Conservation (phyloP, 1,140 invertebrate genomes). For the Nasonia vitripennis region DNA sequence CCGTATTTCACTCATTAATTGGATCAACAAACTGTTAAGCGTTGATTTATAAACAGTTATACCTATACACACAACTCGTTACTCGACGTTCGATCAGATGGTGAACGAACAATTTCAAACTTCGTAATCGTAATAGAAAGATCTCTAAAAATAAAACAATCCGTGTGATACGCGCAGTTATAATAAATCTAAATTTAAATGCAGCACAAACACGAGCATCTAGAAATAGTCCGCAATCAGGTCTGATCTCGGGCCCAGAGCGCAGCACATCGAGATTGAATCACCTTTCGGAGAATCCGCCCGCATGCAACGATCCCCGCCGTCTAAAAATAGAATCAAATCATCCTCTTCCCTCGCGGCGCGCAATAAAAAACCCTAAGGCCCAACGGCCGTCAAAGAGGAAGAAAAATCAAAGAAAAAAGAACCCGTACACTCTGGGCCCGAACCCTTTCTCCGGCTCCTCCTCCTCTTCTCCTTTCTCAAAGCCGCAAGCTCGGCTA, state of each 20-base stretch:
- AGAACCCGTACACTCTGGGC: no score
- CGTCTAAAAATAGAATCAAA: slow-evolving; percentile 1
- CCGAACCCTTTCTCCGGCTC: neutral
- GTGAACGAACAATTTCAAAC: no score
- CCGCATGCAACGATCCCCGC: neutral
- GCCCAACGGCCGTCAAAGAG: neutral
- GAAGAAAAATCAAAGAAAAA: neutral
- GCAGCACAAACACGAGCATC: no score
- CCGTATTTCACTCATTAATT: no score
- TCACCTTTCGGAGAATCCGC: neutral
- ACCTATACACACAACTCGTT: no score
- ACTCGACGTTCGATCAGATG: no score
- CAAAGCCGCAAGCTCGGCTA: neutral
- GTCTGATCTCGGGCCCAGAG: neutral
- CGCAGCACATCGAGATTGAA: neutral
- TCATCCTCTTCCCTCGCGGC: neutral
- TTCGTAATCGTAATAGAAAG: no score
- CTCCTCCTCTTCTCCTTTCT: neutral
- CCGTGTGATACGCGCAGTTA: no score
- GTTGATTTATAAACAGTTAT: no score
- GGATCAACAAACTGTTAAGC: no score
- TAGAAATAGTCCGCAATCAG: neutral
- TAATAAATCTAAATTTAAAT: no score
- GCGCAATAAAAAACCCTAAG: neutral
- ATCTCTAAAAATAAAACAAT: no score